phyloP scores from a whole-genome alignment of 2,797 vertebrate species.

The Ataeniobius toweri region DNA sequence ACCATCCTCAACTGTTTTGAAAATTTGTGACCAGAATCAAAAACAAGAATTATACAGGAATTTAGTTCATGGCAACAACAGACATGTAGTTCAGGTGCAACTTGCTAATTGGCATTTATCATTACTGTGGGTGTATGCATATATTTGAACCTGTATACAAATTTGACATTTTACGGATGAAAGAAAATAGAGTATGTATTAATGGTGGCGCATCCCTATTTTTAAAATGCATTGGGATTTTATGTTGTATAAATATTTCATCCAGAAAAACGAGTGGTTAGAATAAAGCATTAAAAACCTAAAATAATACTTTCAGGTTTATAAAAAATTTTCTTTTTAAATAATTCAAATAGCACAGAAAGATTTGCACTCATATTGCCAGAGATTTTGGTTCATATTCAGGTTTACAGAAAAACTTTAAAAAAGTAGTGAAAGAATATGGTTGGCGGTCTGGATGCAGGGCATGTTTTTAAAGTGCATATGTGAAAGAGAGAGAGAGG shows the following conservation, averaged over 20 bases:
- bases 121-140: too few species aligned
- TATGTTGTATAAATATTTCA: background rate
- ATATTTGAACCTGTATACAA: too few species aligned
- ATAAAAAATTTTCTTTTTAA: background rate
- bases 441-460: slow-evolving; percentile 5
- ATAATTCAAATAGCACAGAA: background rate
- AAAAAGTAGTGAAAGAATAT: background rate
- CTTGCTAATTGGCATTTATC: too few species aligned
- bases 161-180: background rate
- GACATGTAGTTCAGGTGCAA: background rate
- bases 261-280: background rate
- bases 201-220: background rate
- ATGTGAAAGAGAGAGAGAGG: background rate
- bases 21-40: too few species aligned
- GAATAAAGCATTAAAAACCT: background rate
- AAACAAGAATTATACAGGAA: background rate
- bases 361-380: background rate
- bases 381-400: slow-evolving; percentile 13
- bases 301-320: background rate
- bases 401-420: slow-evolving; percentile 11
- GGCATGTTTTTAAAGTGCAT: background rate
- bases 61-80: background rate
- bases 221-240: background rate
- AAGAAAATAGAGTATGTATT: background rate
- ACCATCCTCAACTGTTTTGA: background rate